Evolutionary conservation across 2,888 invertebrate species (phyloP).

Genomic region (Mamestra brassicae): DNA sequence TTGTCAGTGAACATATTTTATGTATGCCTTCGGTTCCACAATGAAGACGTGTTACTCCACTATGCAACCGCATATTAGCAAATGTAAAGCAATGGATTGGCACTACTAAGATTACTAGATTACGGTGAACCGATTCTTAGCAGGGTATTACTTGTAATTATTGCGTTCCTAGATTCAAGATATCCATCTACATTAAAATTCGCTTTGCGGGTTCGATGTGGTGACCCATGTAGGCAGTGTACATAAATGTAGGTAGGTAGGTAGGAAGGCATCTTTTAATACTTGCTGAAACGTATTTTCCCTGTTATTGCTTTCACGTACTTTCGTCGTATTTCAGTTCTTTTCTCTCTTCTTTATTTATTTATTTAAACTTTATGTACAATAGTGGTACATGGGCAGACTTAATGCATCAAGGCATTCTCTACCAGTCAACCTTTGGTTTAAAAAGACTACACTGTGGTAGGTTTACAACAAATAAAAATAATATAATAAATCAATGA

Average conservation of each 20-base stretch:
- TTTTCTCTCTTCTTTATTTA: not conserved
- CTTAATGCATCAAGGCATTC: too few species aligned
- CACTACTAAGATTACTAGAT: not conserved
- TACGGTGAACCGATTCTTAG: constrained; percentile 1
- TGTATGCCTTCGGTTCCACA: constrained; percentile 12
- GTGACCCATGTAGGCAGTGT: not conserved
- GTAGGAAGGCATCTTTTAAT: not conserved
- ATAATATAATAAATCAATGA: too few species aligned
- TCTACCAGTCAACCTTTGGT: too few species aligned
- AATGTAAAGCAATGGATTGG: constrained; percentile 7
- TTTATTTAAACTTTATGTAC: too few species aligned
- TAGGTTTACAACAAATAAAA: too few species aligned
- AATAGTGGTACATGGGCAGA: too few species aligned
- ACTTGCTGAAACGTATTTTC: not conserved
- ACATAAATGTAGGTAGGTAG: too few species aligned
- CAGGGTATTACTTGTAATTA: constrained; percentile 2
- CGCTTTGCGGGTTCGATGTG: not conserved
- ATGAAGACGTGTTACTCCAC: constrained; percentile 2
- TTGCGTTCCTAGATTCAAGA: constrained; percentile 5
- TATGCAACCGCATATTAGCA: constrained; percentile 25
- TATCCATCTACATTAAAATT: constrained; percentile 10
- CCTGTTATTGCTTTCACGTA: not conserved
- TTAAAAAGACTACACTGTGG: too few species aligned
- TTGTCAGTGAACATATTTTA: constrained; percentile 16
- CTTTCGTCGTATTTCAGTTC: not conserved